Base-by-base conservation (phyloP, 2,888 invertebrate genomes). In the Phasia obesa region DNA sequence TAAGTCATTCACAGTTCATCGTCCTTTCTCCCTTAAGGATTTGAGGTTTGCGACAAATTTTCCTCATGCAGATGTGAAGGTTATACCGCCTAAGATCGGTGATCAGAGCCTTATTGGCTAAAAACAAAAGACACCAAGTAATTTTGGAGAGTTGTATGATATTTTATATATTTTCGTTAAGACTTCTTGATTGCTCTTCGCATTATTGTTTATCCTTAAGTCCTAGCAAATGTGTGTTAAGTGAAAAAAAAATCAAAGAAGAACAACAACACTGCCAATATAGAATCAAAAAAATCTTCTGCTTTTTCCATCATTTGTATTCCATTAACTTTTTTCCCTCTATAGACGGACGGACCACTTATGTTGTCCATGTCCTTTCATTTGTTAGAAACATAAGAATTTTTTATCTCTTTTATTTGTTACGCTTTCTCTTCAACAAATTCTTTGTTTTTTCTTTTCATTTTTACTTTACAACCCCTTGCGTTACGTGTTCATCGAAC, bases 401-500 rank as follows among this genome's bases (percentile, higher is more conserved):
- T 70, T 35, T 35, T 11, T 59, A 35, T 23, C 35, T 44, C 42
- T 19, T 23, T 53, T 13, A 38, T 44, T 71, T 57, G 4, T 2
- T 25, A 21, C 9, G 4, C 51, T 78, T 67, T 65, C 47, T 17
- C 35, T 35, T 27, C 6, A 42, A 19, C 11, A 38, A 13, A 13
- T 17, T 38, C n/a, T 1, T n/a, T 17, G 31, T 19, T 47, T 42
- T 19, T 49, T 42, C 35, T 27, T 42, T 49, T 25, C 38, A n/a
- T 47, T 35, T 35, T 35, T 35, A 35, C 11, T 11, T 35, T 1
- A 47, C 49, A 44, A 49, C 31, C 31, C 42, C 25, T 62, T 62
- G 55, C 53, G 31, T 67, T 79, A 71, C 79, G 75, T 83, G 83
- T 76, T 79, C 79, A 76, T 44, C 71, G 83, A 71, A 76, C 60